Evolutionary conservation across 2,888 invertebrate species (phyloP).

Genomic region (Lypha dubia): DNA sequence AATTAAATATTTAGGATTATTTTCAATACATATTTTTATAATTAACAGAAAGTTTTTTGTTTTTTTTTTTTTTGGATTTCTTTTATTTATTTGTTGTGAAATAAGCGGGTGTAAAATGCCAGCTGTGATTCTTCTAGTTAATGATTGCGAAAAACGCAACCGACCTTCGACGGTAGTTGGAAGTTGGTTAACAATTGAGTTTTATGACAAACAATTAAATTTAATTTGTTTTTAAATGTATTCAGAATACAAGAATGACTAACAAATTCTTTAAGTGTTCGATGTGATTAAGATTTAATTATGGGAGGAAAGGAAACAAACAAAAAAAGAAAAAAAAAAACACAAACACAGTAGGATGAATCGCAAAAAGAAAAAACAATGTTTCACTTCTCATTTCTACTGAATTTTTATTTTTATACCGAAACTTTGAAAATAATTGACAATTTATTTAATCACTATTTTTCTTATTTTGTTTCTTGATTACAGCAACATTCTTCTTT

Average conservation of each 20-base stretch:
- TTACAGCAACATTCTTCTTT: conserved; percentile 60
- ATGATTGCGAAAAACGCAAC: conserved; percentile 27
- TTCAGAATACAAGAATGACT: not conserved
- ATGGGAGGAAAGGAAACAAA: not conserved
- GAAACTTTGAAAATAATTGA: too few relatives aligned
- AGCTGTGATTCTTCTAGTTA: conserved; percentile 25
- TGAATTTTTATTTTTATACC: too few relatives aligned
- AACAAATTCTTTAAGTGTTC: not conserved
- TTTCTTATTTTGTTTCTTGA: too few relatives aligned
- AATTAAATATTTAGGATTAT: conserved; percentile 2
- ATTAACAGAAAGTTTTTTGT: not conserved
- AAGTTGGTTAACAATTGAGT: conserved; percentile 4
- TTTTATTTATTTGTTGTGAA: not conserved
- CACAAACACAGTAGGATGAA: too few relatives aligned
- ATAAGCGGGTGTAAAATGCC: not conserved
- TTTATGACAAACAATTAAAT: conserved; percentile 56
- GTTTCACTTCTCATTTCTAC: too few relatives aligned
- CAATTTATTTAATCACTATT: too few relatives aligned
- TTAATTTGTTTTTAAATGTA: conserved; percentile 41
- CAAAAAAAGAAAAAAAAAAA: too few relatives aligned
- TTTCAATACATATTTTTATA: not conserved
- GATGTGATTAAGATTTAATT: not conserved
- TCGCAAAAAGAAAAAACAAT: too few relatives aligned
- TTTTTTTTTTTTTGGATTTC: not conserved
- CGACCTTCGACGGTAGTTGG: not conserved